A percentile compares a stretch with the other conserved stretches of the same genome.
phyloP scores from a whole-genome alignment of 1,140 invertebrate species.

The Zaprionus davidi region DNA sequence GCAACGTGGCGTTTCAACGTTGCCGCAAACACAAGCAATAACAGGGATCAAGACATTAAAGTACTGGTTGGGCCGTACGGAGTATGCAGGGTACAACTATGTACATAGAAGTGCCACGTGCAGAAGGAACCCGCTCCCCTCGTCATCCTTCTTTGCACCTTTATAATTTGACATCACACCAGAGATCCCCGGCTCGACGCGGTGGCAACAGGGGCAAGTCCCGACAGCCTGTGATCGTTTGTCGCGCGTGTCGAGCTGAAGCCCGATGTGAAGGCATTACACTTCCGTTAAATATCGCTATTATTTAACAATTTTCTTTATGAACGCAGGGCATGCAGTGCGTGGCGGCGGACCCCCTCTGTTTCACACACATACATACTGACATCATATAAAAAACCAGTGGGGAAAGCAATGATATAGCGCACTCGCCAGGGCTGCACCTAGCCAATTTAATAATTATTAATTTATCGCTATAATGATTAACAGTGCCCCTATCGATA shows the following conservation, averaged over 20 bases:
- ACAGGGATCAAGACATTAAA: slow-evolving; percentile 72
- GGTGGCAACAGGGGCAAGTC: background rate
- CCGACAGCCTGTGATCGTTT: slow-evolving; percentile 54
- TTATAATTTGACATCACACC: slow-evolving; percentile 67
- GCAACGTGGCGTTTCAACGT: background rate
- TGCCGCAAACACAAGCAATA: slow-evolving; percentile 18
- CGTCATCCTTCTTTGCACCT: slow-evolving; percentile 50
- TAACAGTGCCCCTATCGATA: too few species aligned
- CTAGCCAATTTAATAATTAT: too few species aligned
- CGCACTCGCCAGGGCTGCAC: background rate
- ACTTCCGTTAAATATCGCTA: slow-evolving; percentile 80
- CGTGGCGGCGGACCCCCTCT: slow-evolving; percentile 12
- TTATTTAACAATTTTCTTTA: slow-evolving; percentile 81
- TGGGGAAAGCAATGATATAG: background rate
- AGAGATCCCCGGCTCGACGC: slow-evolving; percentile 15
- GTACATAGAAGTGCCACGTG: slow-evolving; percentile 17
- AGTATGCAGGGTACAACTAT: background rate
- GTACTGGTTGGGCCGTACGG: background rate
- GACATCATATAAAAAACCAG: slow-evolving; percentile 22
- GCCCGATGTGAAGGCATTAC: slow-evolving; percentile 65
- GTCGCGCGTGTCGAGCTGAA: slow-evolving; percentile 63
- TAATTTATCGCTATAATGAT: too few species aligned
- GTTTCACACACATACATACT: slow-evolving; percentile 13
- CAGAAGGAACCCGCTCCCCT: background rate
- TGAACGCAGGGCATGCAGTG: slow-evolving; percentile 53